These are phyloP conservation scores for Rhopalosiphum nymphaeae DNA, from an alignment of 2,888 invertebrate species.

Conservation along the genomic window DNA sequence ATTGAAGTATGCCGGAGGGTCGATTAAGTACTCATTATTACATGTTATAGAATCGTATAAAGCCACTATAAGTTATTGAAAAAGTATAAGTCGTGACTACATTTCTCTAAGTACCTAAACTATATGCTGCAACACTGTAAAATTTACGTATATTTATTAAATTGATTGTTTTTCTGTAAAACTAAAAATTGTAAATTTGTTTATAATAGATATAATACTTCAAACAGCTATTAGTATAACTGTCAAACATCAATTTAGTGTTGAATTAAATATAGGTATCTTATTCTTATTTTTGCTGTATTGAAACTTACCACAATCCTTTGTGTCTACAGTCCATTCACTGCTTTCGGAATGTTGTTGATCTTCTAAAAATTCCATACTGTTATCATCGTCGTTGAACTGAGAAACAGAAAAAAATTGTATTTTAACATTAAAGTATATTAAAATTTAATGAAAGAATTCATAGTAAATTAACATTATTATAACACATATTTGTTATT, in stretches of 20 bases:
- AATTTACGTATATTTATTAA: too few species aligned
- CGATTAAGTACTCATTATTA: too few species aligned
- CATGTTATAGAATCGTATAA: too few species aligned
- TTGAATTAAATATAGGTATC: not conserved
- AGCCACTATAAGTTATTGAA: too few species aligned
- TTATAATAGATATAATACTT: not conserved
- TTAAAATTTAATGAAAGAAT: not conserved
- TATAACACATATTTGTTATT: not conserved
- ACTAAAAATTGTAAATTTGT: too few species aligned
- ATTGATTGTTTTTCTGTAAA: too few species aligned
- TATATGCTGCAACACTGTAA: too few species aligned
- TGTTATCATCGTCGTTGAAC: constrained; percentile 57
- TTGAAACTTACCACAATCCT: constrained; percentile 31
- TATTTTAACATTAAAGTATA: not conserved
- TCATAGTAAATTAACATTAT: not conserved
- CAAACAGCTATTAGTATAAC: not conserved
- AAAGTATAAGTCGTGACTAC: too few species aligned
- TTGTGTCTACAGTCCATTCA: constrained; percentile 56
- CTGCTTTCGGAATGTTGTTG: constrained; percentile 49
- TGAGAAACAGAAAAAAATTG: not conserved
- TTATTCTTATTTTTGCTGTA: not conserved
- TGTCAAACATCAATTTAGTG: not conserved
- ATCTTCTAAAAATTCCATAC: constrained; percentile 58
- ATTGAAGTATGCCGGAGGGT: too few species aligned
- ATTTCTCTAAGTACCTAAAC: too few species aligned